Base-by-base conservation (phyloP, 2,113 vertebrate genomes). In the Vimba vimba region DNA sequence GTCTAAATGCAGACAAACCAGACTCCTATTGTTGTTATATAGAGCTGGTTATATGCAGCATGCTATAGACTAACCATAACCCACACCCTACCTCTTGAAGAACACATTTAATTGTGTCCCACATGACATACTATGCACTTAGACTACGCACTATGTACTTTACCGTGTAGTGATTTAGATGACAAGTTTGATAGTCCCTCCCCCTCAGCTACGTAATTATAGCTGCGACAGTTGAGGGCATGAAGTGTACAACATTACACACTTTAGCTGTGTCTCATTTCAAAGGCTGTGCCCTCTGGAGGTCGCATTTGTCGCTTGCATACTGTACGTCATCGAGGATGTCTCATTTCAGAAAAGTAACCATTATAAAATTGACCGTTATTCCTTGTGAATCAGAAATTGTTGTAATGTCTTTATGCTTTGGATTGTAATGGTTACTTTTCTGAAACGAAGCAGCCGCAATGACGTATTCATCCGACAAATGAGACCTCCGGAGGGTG, bases 1-100 rank as follows among this genome's bases (percentile, higher is more conserved):
- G 30, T 59, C 39, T 50, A 52, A 50, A 52, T 36, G 25, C 57
- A 17, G 50, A 55, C 50, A 33, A 33, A 10, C 75, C 7, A 78
- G 27, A 23, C 52, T 23, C 57, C 9, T 33, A 55, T 77, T 77
- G 23, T 74, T 47, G 71, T 47, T 75, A 27, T 75, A 75, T 47
- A 50, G 47, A 74, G 43, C 71, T 25, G 25, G 43, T 25, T 74
- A 47, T 74, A 74, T 25, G 15, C 43, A 50, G 39, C 8, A 50
- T 75, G n/a, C 43, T 74, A 74, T 47, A 45, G 71, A 74, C 71
- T 47, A 75, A 50, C 71, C n/a, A 47, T 27, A 75, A 27, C 12
- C 71, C 43, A 75, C 71, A 50, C 71, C 43, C 43, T 75, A 25
- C 43, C 3, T 45, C n/a, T 75, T 47, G 6, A 75, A 75, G n/a